A percentile compares a stretch with the other conserved stretches of the same genome.
phyloP scores from a whole-genome alignment of 2,797 vertebrate genomes.

The Pangasius macronema region DNA sequence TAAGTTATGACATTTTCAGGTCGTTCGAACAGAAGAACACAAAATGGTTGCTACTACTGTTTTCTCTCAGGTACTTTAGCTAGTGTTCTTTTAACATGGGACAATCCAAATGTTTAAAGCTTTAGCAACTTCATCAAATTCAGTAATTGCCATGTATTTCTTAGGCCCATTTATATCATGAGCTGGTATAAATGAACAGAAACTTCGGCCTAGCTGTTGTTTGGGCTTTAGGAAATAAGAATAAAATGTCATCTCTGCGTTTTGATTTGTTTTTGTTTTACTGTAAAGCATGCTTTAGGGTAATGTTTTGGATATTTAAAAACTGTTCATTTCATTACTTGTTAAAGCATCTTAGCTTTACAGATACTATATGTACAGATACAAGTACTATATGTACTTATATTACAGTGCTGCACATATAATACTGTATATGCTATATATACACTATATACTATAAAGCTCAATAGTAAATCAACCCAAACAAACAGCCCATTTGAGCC shows the following conservation, averaged over 20 bases:
- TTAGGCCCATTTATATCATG: not conserved
- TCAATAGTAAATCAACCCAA: slow-evolving; percentile 13
- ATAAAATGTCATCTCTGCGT: not conserved
- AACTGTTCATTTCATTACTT: not conserved
- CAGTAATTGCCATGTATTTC: not conserved
- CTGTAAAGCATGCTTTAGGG: not conserved
- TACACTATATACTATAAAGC: not conserved
- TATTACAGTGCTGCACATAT: not conserved
- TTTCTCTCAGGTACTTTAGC: not conserved
- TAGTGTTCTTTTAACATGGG: not conserved
- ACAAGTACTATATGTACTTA: not conserved
- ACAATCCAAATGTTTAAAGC: not conserved
- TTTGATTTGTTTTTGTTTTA: not conserved
- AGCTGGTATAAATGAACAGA: not conserved
- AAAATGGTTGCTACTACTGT: not conserved
- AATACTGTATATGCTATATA: not conserved
- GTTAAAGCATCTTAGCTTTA: not conserved
- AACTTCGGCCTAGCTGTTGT: not conserved
- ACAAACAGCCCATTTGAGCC: not conserved
- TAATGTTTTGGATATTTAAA: not conserved
- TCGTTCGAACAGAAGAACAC: not conserved
- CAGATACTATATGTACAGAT: not conserved
- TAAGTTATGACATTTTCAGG: not conserved
- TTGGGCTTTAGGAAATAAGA: not conserved
- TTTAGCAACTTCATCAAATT: not conserved